Conservation (phyloP, 1,140 invertebrate genomes). For the Bombus confusus region DNA sequence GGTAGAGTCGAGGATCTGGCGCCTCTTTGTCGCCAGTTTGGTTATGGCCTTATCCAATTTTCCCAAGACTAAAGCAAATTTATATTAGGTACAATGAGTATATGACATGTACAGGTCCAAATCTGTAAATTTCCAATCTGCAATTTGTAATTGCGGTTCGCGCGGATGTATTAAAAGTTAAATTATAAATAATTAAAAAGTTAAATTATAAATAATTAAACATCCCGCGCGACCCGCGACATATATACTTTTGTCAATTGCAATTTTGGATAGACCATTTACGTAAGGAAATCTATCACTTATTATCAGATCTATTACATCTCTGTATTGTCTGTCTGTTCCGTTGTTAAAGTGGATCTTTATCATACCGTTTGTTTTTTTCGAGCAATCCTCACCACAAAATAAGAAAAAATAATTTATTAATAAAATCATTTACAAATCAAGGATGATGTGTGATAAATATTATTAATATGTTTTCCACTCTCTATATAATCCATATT, state of each 20-base stretch:
- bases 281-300: slow-evolving; percentile 74
- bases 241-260: slow-evolving; percentile 80
- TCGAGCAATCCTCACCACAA: slow-evolving; percentile 79
- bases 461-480: slow-evolving; percentile 19
- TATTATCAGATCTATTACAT: slow-evolving; percentile 77
- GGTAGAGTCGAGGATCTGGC: slow-evolving; percentile 78
- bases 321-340: slow-evolving; percentile 78
- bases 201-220: slow-evolving; percentile 67
- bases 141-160: slow-evolving; percentile 78
- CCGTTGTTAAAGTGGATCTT: slow-evolving; percentile 80
- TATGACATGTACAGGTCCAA: slow-evolving; percentile 79
- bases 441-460: slow-evolving; percentile 64
- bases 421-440: slow-evolving; percentile 82
- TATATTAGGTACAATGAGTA: slow-evolving; percentile 81
- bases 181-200: slow-evolving; percentile 66
- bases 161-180: slow-evolving; percentile 72
- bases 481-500: background rate
- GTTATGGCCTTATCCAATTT: slow-evolving; percentile 83
- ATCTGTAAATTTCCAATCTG: slow-evolving; percentile 79
- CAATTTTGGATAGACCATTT: slow-evolving; percentile 80
- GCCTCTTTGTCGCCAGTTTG: slow-evolving; percentile 80
- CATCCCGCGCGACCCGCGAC: slow-evolving; percentile 78
- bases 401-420: slow-evolving; percentile 82
- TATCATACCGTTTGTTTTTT: slow-evolving; percentile 81
- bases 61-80: slow-evolving; percentile 82